Conservation (phyloP, 2,888 invertebrate genomes). For the Gymnosoma rotundatum region DNA sequence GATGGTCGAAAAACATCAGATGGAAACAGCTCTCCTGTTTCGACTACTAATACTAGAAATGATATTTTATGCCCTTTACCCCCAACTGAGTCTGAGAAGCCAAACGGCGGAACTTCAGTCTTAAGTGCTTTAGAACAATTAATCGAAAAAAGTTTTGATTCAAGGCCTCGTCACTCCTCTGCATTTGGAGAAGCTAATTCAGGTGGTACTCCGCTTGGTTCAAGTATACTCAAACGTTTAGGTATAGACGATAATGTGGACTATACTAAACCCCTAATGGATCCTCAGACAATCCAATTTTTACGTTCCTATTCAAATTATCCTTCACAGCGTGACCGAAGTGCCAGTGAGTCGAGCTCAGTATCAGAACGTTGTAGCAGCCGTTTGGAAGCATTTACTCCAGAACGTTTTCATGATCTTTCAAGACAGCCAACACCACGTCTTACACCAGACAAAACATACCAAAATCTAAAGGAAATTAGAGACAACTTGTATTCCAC, state of each 20-base stretch:
- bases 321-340: conserved; percentile 89
- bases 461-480: conserved; percentile 57
- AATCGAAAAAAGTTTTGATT: conserved; percentile 98
- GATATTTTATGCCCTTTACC: conserved; percentile 74
- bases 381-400: conserved; percentile 90
- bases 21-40: conserved; percentile 82
- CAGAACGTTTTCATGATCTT: conserved; percentile 84
- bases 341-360: conserved; percentile 94
- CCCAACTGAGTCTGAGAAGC: conserved; percentile 85
- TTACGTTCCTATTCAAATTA: conserved; percentile 88
- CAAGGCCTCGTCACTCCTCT: conserved; percentile 87
- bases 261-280: conserved; percentile 95
- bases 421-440: conserved; percentile 80
- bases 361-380: conserved; percentile 92
- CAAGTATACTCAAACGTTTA: conserved; percentile 94
- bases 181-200: conserved; percentile 81
- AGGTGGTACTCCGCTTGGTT: conserved; percentile 90
- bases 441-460: conserved; percentile 84
- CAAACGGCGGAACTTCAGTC: conserved; percentile 90
- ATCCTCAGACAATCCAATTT: conserved; percentile 93
- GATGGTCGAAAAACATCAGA: conserved; percentile 85
- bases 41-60: conserved; percentile 73
- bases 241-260: conserved; percentile 97
- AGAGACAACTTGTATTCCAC: conserved; percentile 68
- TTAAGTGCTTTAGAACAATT: conserved; percentile 97